Percentiles rank a stretch among this genome's conserved stretches.
phyloP scores from a whole-genome alignment of 2,113 vertebrate species.

The Gallinago jamesoni region DNA sequence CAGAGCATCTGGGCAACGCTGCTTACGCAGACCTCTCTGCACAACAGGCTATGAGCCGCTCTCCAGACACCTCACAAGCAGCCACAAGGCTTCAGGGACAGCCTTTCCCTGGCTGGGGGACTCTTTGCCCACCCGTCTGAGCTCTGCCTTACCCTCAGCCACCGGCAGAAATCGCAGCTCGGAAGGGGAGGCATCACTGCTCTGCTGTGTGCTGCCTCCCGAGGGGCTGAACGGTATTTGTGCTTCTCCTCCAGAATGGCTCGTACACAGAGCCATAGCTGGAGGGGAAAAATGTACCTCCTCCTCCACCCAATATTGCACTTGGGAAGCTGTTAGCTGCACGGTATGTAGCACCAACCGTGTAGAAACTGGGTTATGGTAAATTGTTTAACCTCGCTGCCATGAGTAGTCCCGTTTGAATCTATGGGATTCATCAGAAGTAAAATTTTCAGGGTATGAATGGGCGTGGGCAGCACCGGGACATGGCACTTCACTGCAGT shows the following conservation, averaged over 20 bases:
- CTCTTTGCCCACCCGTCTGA: background rate
- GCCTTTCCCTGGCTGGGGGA: background rate
- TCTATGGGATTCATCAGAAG: background rate
- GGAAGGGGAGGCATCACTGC: background rate
- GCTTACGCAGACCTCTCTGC: background rate
- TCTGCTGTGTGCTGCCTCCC: background rate
- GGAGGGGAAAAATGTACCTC: background rate
- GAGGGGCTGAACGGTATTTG: background rate
- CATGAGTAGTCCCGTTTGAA: background rate
- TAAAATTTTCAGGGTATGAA: background rate
- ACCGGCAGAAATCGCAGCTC: background rate
- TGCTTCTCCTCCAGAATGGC: background rate
- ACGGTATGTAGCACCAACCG: background rate
- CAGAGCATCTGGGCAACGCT: background rate
- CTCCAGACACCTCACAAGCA: fast-evolving
- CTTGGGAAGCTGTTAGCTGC: background rate
- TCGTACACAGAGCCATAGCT: background rate
- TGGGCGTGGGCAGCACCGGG: fast-evolving
- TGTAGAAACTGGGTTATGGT: background rate
- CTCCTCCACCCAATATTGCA: background rate
- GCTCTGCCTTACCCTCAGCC: background rate
- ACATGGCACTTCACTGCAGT: background rate
- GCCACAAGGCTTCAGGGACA: background rate
- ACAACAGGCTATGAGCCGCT: background rate
- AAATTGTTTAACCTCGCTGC: background rate